These are phyloP conservation scores for Oreochromis aureus DNA, from an alignment of 2,113 vertebrate genomes.

Conservation along the genomic window DNA sequence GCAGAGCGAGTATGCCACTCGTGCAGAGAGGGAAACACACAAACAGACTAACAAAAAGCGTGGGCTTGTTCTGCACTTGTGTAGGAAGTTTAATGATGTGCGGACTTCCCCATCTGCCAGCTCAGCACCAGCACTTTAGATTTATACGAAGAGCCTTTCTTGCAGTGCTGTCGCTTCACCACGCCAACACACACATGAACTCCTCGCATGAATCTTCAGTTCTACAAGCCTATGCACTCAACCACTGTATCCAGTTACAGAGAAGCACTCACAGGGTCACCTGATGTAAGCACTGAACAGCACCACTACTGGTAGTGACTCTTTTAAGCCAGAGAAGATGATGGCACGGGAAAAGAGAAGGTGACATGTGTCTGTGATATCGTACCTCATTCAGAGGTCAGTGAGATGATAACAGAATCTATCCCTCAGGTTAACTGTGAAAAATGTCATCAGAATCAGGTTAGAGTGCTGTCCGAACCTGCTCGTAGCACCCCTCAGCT, in stretches of 20 bases:
- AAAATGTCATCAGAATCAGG: not conserved
- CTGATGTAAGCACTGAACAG: not conserved
- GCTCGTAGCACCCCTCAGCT: not conserved
- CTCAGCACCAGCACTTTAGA: slow-evolving; percentile 26
- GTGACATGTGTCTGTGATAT: not conserved
- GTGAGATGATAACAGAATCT: not conserved
- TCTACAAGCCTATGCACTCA: not conserved
- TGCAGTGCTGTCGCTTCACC: not conserved
- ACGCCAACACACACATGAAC: not conserved
- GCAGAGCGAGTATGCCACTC: not conserved
- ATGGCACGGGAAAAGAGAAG: not conserved
- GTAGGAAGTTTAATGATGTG: slow-evolving; percentile 49
- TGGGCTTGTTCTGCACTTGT: slow-evolving; percentile 15
- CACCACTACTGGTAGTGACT: rapidly evolving
- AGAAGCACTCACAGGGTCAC: not conserved
- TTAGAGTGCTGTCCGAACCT: not conserved
- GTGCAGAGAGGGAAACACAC: not conserved
- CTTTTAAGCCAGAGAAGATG: not conserved
- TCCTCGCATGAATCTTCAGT: not conserved
- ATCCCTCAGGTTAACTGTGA: not conserved
- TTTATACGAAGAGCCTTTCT: slow-evolving; percentile 19
- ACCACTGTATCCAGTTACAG: not conserved
- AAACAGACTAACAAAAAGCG: not conserved
- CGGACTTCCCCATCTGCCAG: slow-evolving; percentile 44
- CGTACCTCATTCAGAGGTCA: not conserved